phyloP scores from a whole-genome alignment of 2,888 invertebrate species.

The Coecobrya sp. region DNA sequence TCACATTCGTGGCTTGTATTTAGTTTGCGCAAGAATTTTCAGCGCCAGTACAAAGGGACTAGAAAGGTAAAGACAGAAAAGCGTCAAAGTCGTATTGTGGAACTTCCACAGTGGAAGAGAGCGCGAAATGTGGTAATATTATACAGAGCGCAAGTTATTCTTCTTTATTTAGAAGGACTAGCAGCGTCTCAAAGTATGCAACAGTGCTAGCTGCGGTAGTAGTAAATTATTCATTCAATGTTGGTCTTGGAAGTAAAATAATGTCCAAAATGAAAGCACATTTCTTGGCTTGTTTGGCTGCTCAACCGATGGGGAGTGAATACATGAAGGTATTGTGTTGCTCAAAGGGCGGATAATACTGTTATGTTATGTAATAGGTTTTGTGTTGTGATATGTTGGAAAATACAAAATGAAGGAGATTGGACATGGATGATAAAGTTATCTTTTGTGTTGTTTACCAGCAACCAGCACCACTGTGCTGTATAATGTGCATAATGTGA shows the following conservation, averaged over 20 bases:
- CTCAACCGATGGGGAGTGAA: too few relatives aligned
- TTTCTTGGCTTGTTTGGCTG: not conserved
- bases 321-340: not conserved
- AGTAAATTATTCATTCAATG: constrained; percentile 39
- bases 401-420: not conserved
- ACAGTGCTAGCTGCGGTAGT: constrained; percentile 22
- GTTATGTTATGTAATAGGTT: not conserved
- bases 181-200: not conserved
- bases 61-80: not conserved
- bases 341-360: not conserved
- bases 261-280: not conserved
- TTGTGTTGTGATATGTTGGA: not conserved
- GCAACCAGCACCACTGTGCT: not conserved
- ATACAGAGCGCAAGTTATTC: not conserved
- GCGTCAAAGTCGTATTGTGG: not conserved
- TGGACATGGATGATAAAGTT: constrained; percentile 33
- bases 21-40: constrained; percentile 16
- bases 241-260: not conserved
- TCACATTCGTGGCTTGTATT: not conserved
- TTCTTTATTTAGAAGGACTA: not conserved
- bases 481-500: not conserved
- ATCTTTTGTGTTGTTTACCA: not conserved
- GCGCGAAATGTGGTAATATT: not conserved
- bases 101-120: not conserved
- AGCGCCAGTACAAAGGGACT: not conserved